A percentile compares a stretch with the other conserved stretches of the same genome.
Conservation (phyloP, 2,797 vertebrate genomes). For the Pipistrellus pygmaeus region DNA sequence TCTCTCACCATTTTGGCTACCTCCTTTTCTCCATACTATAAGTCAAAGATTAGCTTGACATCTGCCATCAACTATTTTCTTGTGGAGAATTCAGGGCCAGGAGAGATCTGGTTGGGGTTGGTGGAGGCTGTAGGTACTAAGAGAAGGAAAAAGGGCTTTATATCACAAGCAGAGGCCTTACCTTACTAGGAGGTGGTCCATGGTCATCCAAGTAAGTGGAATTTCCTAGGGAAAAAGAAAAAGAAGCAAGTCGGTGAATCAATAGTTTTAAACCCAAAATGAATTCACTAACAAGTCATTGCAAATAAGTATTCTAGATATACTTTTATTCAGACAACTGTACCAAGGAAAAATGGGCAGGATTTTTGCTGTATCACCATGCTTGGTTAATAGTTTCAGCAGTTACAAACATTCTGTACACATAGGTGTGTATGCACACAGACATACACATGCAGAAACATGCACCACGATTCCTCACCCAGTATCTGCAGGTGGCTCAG, state of each 20-base stretch:
- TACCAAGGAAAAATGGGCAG: slow-evolving; percentile 8
- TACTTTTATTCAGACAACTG: not conserved
- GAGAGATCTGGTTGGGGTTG: not conserved
- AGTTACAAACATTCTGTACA: not conserved
- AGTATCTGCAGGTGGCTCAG: not conserved
- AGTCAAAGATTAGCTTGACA: not conserved
- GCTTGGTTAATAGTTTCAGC: not conserved
- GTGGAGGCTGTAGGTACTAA: not conserved
- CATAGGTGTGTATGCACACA: too few species aligned
- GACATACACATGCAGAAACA: not conserved
- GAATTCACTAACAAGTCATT: not conserved
- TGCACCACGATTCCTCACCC: not conserved
- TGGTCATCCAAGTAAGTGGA: slow-evolving; percentile 97
- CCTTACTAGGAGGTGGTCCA: slow-evolving; percentile 92
- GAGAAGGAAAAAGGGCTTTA: not conserved
- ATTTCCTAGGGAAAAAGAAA: slow-evolving; percentile 90
- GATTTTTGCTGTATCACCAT: not conserved
- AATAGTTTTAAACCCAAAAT: not conserved
- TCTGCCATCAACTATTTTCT: not conserved
- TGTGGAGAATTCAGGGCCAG: not conserved
- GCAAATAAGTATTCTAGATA: not conserved
- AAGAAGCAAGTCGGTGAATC: slow-evolving; percentile 51
- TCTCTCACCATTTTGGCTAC: not conserved
- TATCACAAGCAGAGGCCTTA: slow-evolving; percentile 82
- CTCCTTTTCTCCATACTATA: not conserved